Percentiles rank a stretch among this genome's conserved stretches.
These are phyloP conservation scores for Ophthalmolycus amberensis DNA, from an alignment of 2,113 vertebrate species.

Conservation along the genomic window DNA sequence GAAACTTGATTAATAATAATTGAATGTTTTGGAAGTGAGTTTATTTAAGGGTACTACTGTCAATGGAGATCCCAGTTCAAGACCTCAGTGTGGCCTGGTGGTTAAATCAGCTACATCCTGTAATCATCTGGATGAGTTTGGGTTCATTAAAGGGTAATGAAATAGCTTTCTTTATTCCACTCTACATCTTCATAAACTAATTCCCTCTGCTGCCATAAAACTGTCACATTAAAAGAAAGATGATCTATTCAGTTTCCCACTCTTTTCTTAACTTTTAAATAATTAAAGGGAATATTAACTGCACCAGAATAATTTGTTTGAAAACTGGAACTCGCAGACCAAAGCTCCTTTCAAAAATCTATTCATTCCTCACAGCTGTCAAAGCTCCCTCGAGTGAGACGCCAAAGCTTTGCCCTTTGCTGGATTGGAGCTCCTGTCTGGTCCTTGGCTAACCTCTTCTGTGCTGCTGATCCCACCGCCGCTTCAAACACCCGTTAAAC, in stretches of 20 bases:
- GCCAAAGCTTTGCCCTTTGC: neutral
- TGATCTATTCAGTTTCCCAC: neutral
- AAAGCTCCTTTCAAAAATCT: neutral
- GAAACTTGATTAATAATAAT: constrained; percentile 1
- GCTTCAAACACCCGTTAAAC: constrained; percentile 3
- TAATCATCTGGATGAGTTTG: neutral
- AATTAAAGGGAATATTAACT: neutral
- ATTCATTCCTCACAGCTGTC: neutral
- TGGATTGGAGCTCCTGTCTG: neutral
- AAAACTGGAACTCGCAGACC: neutral
- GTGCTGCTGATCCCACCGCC: neutral
- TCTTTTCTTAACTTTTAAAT: neutral
- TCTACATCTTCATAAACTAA: neutral
- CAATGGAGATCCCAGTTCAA: constrained; percentile 6
- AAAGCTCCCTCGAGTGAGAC: neutral
- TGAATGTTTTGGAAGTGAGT: constrained; percentile 17
- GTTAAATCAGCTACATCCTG: neutral
- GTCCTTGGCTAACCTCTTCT: neutral
- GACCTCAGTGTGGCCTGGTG: no score
- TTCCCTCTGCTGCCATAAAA: neutral
- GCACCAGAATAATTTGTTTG: neutral
- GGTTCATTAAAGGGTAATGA: neutral
- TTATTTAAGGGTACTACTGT: neutral
- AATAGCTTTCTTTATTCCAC: neutral
- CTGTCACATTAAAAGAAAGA: neutral